These are phyloP conservation scores for Neolamprologus hecqui DNA, from an alignment of 2,113 vertebrate species.

Conservation along the genomic window DNA sequence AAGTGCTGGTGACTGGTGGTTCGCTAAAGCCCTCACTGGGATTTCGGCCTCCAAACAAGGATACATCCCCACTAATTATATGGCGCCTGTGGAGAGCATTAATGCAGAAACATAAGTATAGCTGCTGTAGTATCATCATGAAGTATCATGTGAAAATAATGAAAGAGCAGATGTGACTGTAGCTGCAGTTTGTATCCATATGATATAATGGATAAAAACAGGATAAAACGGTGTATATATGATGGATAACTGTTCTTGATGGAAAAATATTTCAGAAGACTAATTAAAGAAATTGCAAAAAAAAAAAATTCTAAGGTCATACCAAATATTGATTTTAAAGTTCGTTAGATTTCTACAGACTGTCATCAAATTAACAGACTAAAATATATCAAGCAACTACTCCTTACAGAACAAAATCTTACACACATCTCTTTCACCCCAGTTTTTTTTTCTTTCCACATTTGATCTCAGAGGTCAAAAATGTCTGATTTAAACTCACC, in stretches of 20 bases:
- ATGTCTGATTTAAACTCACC: not conserved
- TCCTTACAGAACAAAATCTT: not conserved
- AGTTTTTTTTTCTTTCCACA: not conserved
- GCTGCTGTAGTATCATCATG: not conserved
- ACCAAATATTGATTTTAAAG: not conserved
- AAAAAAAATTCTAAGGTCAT: not conserved
- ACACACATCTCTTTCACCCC: not conserved
- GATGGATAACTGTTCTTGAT: not conserved
- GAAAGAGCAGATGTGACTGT: not conserved
- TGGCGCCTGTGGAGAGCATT: conserved; percentile 80
- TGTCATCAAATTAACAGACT: not conserved
- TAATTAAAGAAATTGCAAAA: not conserved
- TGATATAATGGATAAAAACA: not conserved
- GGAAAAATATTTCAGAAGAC: not conserved
- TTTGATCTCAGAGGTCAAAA: not conserved
- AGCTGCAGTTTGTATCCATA: not conserved
- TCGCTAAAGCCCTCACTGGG: conserved; percentile 67
- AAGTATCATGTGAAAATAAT: not conserved
- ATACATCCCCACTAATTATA: conserved; percentile 89
- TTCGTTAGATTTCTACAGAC: not conserved
- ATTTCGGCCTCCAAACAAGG: conserved; percentile 62
- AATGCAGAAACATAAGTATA: conserved; percentile 79
- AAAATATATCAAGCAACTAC: not conserved
- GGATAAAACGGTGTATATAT: not conserved
- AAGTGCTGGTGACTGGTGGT: conserved; percentile 81